Conservation (phyloP, 2,888 invertebrate species). For the Metacarcinus magister region DNA sequence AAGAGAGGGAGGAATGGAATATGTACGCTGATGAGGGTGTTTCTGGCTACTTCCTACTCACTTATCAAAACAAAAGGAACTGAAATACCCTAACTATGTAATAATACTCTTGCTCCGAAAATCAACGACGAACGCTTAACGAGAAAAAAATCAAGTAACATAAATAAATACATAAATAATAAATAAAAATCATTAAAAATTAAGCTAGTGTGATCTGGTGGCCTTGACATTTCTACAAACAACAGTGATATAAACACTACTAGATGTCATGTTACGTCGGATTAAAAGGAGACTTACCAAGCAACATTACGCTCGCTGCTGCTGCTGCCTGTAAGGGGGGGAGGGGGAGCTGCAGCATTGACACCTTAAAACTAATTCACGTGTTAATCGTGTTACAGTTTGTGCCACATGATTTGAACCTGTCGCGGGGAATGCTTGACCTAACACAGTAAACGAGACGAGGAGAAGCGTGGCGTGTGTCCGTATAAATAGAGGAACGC, state of each 20-base stretch:
- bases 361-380: slow-evolving; percentile 43
- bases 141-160: neutral
- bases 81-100: too few relatives aligned
- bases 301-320: neutral
- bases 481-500: neutral
- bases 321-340: neutral
- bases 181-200: neutral
- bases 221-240: neutral
- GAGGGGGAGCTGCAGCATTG: neutral
- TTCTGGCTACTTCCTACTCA: too few relatives aligned
- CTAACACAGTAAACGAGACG: neutral
- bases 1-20: neutral
- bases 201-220: neutral
- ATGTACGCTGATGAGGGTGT: neutral
- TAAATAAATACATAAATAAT: neutral
- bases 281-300: neutral
- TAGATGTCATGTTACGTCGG: neutral
- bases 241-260: neutral
- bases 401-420: slow-evolving; percentile 35
- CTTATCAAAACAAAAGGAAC: too few relatives aligned
- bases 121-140: too few relatives aligned
- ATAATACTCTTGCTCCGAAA: too few relatives aligned
- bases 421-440: neutral
- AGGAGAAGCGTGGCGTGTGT: neutral
- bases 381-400: neutral